Conservation (phyloP, 1,140 invertebrate genomes). For the Drosophila persimilis region DNA sequence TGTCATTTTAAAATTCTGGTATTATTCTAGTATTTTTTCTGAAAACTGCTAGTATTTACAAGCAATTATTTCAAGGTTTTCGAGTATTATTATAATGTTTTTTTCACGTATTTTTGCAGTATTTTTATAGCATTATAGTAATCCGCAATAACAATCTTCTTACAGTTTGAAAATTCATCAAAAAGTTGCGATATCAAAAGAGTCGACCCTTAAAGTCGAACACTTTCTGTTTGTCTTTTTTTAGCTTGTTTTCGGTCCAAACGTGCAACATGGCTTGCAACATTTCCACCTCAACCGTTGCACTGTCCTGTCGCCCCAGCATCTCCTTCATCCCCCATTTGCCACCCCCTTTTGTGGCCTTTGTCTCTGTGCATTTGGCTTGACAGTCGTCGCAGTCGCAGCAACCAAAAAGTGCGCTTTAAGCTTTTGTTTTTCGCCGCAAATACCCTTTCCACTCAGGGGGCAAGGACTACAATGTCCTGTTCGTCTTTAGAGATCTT, state of each 20-base stretch:
- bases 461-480: background rate
- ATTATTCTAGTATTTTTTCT: too few species aligned
- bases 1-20: too few species aligned
- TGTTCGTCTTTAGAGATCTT: slow-evolving; percentile 6
- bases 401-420: slow-evolving; percentile 61
- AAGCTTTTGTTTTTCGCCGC: slow-evolving; percentile 63
- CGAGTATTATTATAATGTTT: too few species aligned
- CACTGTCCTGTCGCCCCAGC: background rate
- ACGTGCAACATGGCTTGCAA: slow-evolving; percentile 44
- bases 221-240: background rate
- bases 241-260: slow-evolving; percentile 5
- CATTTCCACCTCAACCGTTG: slow-evolving; percentile 45
- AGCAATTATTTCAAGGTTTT: too few species aligned
- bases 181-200: slow-evolving; percentile 6
- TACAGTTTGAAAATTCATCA: background rate
- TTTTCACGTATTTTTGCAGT: too few species aligned
- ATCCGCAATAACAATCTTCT: too few species aligned
- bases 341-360: slow-evolving; percentile 43
- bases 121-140: too few species aligned
- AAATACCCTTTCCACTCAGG: too few species aligned
- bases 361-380: slow-evolving; percentile 72
- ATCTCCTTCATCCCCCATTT: background rate
- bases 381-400: slow-evolving; percentile 64
- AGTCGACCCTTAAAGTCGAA: slow-evolving; percentile 12
- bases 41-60: too few species aligned